Base-by-base conservation (phyloP, 1,140 invertebrate species). In the Dufourea novaeangliae region DNA sequence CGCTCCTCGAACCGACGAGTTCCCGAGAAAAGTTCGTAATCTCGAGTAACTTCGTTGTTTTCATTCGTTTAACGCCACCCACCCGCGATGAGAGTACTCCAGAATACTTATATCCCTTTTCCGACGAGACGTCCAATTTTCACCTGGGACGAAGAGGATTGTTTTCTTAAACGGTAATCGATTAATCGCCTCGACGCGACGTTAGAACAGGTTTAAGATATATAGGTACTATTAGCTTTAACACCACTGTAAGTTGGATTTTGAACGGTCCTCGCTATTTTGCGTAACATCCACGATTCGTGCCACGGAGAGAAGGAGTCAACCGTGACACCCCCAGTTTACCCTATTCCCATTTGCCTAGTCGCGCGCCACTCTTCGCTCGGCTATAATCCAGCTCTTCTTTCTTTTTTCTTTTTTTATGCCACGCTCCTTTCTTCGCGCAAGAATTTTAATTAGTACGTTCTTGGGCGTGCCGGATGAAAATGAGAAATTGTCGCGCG, bases 381-480 rank as follows among this genome's bases (percentile, higher is more conserved):
- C 6, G 56, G 3, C 34, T 37, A 5, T 10, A 37, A 69, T 32
- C 32, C 41, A 11, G 27, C 29, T 25, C 61, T 61, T 76, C 41
- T 41, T 46, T 52, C 32, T 25, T 39, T 12, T 17, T 20, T n/a
- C 70, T 39, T 52, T 41, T 17, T 29, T 41, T n/a, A 11, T 17
- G 52, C 22, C 54, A 25, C 50, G 12, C 27, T 29, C 27, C 73
- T 77, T 77, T 69, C 64, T 59, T 76, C 73, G 73, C 32, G 39
- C 17, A 69, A 41, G 74, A 77, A 77, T 77, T 77, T 77, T 77
- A 77, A 77, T 77, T 77, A 77, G 56, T 70, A 77, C 74, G 66
- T 77, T 54, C 74, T 61, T 34, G 39, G 25, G 52, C 41, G 66
- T 25, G 25, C 32, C 29, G n/a, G 29, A 20, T 7, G 54, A 77